phyloP scores from a whole-genome alignment of 2,888 invertebrate genomes.

The Eremobia ochroleuca region DNA sequence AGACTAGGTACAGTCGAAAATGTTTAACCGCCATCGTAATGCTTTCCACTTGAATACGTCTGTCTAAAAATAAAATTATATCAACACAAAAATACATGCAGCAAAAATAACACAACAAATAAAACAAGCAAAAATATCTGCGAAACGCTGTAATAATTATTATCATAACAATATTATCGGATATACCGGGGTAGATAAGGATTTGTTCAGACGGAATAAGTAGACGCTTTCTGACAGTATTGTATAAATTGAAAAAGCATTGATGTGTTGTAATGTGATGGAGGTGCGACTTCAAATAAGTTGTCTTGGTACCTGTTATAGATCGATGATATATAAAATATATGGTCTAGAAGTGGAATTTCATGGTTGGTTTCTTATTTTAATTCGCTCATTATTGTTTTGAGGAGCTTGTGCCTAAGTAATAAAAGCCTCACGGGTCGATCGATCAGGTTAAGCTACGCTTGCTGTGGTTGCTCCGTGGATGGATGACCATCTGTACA shows the following conservation, averaged over 20 bases:
- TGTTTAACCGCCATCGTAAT: neutral
- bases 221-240: neutral
- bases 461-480: too few species aligned
- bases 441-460: too few species aligned
- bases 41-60: conserved; percentile 8
- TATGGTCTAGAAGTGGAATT: neutral
- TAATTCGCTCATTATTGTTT: neutral
- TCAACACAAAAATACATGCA: too few species aligned
- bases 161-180: conserved; percentile 44
- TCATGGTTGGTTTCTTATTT: neutral
- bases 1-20: neutral
- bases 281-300: neutral
- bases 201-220: conserved; percentile 29
- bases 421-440: too few species aligned
- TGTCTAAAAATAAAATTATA: conserved; percentile 28
- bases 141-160: conserved; percentile 36
- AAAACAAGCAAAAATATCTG: conserved; percentile 38
- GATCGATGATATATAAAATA: neutral
- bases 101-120: too few species aligned
- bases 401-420: too few species aligned
- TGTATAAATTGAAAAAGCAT: conserved; percentile 1
- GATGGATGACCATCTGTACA: too few species aligned
- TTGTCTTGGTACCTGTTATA: neutral
- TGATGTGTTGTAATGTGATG: too few species aligned
- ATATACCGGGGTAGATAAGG: conserved; percentile 5